Evolutionary conservation across 2,888 invertebrate species (phyloP).

Genomic region (Brachylomia viminalis): DNA sequence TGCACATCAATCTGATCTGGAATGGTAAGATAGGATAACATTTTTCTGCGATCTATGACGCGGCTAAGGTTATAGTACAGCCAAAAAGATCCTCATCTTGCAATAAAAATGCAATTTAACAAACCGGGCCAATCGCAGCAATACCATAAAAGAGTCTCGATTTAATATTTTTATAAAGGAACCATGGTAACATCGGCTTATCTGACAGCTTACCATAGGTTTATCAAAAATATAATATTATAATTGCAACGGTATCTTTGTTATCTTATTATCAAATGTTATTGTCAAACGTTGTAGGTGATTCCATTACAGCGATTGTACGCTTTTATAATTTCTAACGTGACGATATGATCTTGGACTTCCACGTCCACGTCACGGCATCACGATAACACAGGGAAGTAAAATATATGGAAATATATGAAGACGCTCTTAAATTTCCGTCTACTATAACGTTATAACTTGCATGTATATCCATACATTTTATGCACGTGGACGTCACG

Average conservation of each 20-base stretch:
- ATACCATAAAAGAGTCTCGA: conserved; percentile 37
- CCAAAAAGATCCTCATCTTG: conserved; percentile 39
- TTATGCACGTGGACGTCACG: background rate
- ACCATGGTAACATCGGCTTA: conserved; percentile 9
- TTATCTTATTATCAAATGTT: conserved; percentile 6
- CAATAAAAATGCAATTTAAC: conserved; percentile 50
- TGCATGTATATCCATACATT: background rate
- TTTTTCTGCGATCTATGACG: conserved; percentile 32
- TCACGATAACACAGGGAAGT: background rate
- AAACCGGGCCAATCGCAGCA: conserved; percentile 21
- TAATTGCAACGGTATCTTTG: conserved; percentile 16
- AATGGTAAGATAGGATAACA: conserved; percentile 32
- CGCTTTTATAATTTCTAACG: background rate
- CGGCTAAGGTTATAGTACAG: conserved; percentile 31
- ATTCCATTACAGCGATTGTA: background rate
- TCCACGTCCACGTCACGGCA: background rate
- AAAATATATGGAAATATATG: background rate
- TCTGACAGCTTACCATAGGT: conserved; percentile 1
- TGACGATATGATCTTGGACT: background rate
- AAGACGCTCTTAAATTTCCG: background rate
- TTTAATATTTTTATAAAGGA: conserved; percentile 38
- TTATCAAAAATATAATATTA: conserved; percentile 16
- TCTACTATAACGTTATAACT: background rate
- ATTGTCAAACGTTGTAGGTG: background rate
- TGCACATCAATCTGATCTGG: conserved; percentile 9